Conservation (phyloP, 2,797 vertebrate genomes). For the Sebastes diaconus region DNA sequence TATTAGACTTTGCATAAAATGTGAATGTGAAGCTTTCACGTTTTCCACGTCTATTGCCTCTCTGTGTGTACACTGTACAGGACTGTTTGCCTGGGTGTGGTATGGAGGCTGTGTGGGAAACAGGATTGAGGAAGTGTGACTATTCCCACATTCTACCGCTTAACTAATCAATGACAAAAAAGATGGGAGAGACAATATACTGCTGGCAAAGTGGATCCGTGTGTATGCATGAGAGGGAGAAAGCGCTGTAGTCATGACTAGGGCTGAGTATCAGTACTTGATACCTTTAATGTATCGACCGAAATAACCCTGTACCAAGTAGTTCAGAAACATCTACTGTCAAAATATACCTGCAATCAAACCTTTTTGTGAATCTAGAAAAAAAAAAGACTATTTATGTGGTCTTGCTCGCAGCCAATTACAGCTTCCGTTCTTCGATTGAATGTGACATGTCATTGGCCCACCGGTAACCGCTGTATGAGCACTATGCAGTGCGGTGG, state of each 20-base stretch:
- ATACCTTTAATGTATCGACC: too few species aligned
- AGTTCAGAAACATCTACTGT: too few species aligned
- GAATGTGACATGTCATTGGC: too few species aligned
- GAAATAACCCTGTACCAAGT: too few species aligned
- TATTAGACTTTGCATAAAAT: not conserved
- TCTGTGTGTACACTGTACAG: not conserved
- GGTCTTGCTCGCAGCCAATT: too few species aligned
- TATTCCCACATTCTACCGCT: constrained; percentile 18
- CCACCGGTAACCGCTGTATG: too few species aligned
- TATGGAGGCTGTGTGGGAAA: constrained; percentile 1
- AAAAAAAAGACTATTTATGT: too few species aligned
- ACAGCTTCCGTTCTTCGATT: too few species aligned
- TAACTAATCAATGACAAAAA: constrained; percentile 13
- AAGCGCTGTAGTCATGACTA: not conserved
- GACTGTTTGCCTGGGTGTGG: constrained; percentile 8
- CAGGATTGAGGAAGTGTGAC: constrained; percentile 6
- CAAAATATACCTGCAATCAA: too few species aligned
- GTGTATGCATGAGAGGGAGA: not conserved
- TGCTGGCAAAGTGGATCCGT: not conserved
- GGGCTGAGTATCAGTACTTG: too few species aligned
- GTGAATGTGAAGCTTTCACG: not conserved
- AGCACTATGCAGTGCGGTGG: too few species aligned
- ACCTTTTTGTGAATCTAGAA: too few species aligned
- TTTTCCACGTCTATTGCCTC: not conserved
- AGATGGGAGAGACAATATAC: not conserved